phyloP scores from a whole-genome alignment of 2,797 vertebrate species.

The Neopelma chrysocephalum region DNA sequence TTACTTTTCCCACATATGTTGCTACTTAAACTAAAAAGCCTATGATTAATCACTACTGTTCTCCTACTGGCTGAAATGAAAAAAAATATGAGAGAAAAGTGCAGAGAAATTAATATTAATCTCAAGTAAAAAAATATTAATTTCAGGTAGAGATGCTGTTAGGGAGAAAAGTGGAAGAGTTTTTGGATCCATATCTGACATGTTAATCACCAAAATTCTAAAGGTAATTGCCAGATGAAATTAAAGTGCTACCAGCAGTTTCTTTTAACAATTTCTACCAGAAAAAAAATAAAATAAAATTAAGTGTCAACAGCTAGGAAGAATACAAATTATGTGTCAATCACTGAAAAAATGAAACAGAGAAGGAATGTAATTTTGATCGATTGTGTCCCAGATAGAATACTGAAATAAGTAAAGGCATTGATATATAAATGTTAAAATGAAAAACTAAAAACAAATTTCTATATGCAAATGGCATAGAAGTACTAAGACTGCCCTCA shows the following conservation, averaged over 20 bases:
- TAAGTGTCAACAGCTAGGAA: background rate
- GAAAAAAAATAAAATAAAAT: background rate
- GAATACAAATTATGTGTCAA: background rate
- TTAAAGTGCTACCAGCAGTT: background rate
- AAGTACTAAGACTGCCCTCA: background rate
- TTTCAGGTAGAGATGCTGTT: background rate
- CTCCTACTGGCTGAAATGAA: background rate
- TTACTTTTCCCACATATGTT: background rate
- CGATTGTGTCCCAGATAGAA: background rate
- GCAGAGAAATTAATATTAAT: background rate
- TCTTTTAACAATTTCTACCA: background rate
- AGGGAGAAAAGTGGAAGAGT: background rate
- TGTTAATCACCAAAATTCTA: background rate
- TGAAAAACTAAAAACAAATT: background rate
- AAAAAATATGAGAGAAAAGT: background rate
- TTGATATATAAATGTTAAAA: background rate
- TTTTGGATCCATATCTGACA: background rate
- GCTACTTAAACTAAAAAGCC: background rate
- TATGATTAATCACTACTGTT: background rate
- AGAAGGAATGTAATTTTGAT: background rate
- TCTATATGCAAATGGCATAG: background rate
- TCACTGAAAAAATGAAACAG: background rate
- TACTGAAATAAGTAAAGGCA: background rate
- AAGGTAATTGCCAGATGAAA: background rate
- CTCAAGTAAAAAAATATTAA: background rate